These are phyloP conservation scores for Opisthocomus hoazin DNA, from an alignment of 2,113 vertebrate genomes.

Conservation along the genomic window DNA sequence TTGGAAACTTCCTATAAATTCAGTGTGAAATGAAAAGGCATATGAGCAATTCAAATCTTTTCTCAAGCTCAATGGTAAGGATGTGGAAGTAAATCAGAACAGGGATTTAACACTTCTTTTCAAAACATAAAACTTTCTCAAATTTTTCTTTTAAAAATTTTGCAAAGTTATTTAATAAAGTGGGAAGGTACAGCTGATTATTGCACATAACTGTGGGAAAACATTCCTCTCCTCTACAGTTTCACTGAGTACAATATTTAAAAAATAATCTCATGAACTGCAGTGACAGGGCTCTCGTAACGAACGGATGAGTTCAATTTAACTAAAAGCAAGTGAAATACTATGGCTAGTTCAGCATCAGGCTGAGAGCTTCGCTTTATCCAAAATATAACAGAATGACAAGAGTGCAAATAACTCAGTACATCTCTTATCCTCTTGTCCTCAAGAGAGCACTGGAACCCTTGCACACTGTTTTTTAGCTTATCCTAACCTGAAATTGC, in stretches of 20 bases:
- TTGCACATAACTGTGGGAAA: not conserved
- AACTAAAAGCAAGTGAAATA: constrained; percentile 12
- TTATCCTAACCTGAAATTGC: not conserved
- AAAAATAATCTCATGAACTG: not conserved
- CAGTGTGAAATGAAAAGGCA: constrained; percentile 22
- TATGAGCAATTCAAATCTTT: not conserved
- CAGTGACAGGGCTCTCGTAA: not conserved
- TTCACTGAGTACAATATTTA: not conserved
- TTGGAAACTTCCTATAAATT: constrained; percentile 54
- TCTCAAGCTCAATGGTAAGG: not conserved
- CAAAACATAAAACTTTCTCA: not conserved
- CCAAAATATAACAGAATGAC: not conserved
- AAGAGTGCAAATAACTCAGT: not conserved
- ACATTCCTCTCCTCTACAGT: not conserved
- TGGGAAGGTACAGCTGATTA: not conserved
- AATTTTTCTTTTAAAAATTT: not conserved
- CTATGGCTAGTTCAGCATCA: not conserved
- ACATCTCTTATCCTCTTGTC: not conserved
- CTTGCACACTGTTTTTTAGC: not conserved
- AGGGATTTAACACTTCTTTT: not conserved
- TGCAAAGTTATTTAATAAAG: not conserved
- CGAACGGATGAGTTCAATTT: not conserved
- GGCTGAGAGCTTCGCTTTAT: not conserved
- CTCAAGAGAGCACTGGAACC: not conserved
- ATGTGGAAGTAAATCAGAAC: not conserved